Percentiles rank a stretch among this genome's conserved stretches.
Conservation (phyloP, 2,113 vertebrate species). For the Scolopax mira region DNA sequence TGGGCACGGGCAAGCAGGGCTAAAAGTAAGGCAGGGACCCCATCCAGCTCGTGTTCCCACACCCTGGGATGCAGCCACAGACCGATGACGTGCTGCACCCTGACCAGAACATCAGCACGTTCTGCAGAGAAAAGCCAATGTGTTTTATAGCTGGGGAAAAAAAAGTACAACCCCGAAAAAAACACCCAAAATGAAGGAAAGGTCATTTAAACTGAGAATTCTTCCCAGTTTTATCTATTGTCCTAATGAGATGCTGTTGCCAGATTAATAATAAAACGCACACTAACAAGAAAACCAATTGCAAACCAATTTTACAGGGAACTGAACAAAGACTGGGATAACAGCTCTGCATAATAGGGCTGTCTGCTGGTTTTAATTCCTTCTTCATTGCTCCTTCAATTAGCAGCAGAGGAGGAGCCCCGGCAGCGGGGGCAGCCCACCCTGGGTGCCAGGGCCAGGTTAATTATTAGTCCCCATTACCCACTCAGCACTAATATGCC, state of each 20-base stretch:
- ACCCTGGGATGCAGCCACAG: background rate
- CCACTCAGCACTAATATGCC: background rate
- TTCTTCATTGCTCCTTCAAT: background rate
- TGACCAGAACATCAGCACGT: rapidly evolving
- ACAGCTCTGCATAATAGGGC: background rate
- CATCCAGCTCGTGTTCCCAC: background rate
- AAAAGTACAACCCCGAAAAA: rapidly evolving
- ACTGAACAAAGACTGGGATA: background rate
- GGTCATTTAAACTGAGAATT: background rate
- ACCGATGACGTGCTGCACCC: background rate
- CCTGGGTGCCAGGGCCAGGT: background rate
- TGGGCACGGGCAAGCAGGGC: background rate
- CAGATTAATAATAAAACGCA: background rate
- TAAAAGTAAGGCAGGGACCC: background rate
- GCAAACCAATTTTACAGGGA: background rate
- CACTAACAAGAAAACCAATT: background rate
- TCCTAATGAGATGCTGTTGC: background rate
- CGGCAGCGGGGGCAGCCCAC: background rate
- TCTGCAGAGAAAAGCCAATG: background rate
- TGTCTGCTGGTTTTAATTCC: background rate
- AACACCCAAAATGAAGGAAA: background rate
- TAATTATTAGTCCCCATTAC: background rate
- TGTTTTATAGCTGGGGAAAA: background rate
- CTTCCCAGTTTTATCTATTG: background rate
- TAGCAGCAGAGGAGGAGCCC: background rate